phyloP scores from a whole-genome alignment of 2,888 invertebrate species.

The Cerastis rubricosa region DNA sequence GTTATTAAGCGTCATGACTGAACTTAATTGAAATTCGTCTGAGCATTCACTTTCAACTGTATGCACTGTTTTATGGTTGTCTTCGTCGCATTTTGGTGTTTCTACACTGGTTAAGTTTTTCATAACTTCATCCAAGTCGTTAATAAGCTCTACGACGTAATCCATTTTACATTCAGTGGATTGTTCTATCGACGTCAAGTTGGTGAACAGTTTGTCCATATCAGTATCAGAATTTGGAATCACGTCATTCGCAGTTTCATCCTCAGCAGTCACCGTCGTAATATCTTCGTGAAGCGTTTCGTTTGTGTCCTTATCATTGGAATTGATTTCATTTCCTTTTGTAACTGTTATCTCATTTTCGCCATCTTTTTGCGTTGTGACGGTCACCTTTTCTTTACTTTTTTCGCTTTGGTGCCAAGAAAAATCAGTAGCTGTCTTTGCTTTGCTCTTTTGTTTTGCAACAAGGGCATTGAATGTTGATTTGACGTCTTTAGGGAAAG shows the following conservation, averaged over 20 bases:
- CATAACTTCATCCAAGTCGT: slow-evolving; percentile 40
- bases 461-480: slow-evolving; percentile 67
- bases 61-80: slow-evolving; percentile 14
- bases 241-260: not conserved
- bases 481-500: slow-evolving; percentile 79
- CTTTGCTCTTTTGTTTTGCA: slow-evolving; percentile 36
- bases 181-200: slow-evolving; percentile 10
- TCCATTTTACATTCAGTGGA: slow-evolving; percentile 17
- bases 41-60: slow-evolving; percentile 26
- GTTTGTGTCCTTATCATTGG: slow-evolving; percentile 19
- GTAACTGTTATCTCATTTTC: slow-evolving; percentile 23
- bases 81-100: slow-evolving; percentile 7
- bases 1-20: slow-evolving; percentile 27
- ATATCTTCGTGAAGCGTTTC: slow-evolving; percentile 21
- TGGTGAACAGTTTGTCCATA: slow-evolving; percentile 14
- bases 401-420: slow-evolving; percentile 22
- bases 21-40: slow-evolving; percentile 42
- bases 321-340: slow-evolving; percentile 40
- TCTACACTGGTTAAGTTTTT: slow-evolving; percentile 33
- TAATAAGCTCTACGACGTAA: slow-evolving; percentile 31
- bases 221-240: slow-evolving; percentile 5
- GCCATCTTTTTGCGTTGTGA: slow-evolving; percentile 12
- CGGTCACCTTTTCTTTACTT: slow-evolving; percentile 25
- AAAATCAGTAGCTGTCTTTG: slow-evolving; percentile 36
- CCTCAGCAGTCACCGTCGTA: not conserved